Conservation (phyloP, 2,797 vertebrate genomes). For the Silurus aristotelis region DNA sequence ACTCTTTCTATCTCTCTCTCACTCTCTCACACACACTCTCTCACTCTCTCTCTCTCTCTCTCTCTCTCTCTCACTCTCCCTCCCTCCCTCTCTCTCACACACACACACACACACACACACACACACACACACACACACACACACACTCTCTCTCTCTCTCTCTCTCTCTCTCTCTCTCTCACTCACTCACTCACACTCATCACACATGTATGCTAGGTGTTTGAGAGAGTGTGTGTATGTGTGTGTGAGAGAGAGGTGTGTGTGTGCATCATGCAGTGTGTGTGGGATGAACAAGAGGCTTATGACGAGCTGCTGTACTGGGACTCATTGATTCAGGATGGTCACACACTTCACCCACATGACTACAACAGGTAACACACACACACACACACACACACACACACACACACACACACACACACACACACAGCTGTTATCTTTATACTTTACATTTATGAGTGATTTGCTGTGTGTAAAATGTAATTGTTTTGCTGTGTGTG, state of each 20-base stretch:
- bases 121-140: no score
- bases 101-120: no score
- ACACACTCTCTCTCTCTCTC: no score
- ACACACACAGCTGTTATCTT: background rate
- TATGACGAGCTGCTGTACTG: slow-evolving; percentile 83
- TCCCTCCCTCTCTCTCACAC: no score
- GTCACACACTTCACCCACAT: slow-evolving; percentile 72
- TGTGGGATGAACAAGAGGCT: slow-evolving; percentile 76
- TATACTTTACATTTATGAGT: background rate
- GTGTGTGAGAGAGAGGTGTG: background rate
- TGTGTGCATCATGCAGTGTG: slow-evolving; percentile 60
- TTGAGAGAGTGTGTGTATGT: background rate
- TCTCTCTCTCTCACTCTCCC: no score
- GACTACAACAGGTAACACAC: slow-evolving; percentile 74
- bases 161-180: no score
- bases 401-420: background rate
- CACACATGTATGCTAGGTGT: background rate
- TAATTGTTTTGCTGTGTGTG: background rate
- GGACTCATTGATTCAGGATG: slow-evolving; percentile 76
- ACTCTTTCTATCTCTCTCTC: no score
- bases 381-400: background rate
- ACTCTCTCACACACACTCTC: no score
- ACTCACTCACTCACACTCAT: no score
- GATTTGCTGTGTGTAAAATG: background rate
- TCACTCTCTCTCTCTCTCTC: no score